Evolutionary conservation across 2,113 vertebrate genomes (phyloP), one percentile per base, ranked within the genome.

Genomic region (Solea solea): DNA sequence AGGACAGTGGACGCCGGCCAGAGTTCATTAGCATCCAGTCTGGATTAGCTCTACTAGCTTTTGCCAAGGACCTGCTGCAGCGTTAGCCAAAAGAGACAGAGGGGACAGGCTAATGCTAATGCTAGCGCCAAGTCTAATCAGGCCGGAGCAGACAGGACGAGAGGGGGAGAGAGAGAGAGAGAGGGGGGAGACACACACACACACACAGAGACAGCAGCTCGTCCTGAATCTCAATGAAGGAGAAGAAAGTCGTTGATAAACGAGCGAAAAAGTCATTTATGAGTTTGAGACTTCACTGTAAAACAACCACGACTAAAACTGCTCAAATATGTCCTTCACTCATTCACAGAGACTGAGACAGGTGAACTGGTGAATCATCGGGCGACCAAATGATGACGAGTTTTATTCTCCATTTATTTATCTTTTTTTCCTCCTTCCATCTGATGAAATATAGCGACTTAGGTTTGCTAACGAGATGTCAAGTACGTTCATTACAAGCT

Each of bases 1-100:
- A 28, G 28, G 68, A 34, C 21, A 69, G 86, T 88, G 86, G 87
- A 88, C 69, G 3, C 21, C 5, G 42, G 84, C 87, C 87, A 89
- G 80, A 62, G 86, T 90, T 86, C 85, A 89, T 89, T 89, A 90
- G 86, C 82, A 86, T 86, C 84, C 83, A 70, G 80, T 72, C 84
- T 85, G 81, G 82, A 85, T 85, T 86, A 86, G 82, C 80, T 21
- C 21, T 5, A n/a, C 78, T 82, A 68, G 72, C 76, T 34, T 21
- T 54, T 85, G 89, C 87, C 86, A 90, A 86, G 61, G 52, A 55
- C 21, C 60, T 50, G 69, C 69, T 39, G 64, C 54, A 0, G 69
- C 46, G 4, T 14, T 67, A 74, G 86, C 87, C 88, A 90, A 81
- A 72, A 72, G 65, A 88, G 79, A 85, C 83, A 48, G 48, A 68